Base-by-base conservation (phyloP, 2,888 invertebrate genomes). In the Caenorhabditis parvicauda region DNA sequence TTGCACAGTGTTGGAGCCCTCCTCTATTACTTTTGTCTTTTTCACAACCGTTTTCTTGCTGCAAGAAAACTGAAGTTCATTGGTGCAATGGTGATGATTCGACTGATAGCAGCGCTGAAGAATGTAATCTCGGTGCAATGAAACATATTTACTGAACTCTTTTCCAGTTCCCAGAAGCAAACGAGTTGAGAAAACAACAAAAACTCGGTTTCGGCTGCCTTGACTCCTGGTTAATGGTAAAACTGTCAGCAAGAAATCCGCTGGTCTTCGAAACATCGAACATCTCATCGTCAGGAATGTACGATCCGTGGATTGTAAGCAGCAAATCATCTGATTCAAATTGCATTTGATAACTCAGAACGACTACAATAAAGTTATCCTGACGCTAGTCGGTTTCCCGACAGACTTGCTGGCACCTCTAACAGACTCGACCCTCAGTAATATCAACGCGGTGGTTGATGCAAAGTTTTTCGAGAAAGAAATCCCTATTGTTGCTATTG, bases 171-270 rank as follows among this genome's bases (percentile, higher is more conserved):
- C n/a, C n/a, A n/a, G n/a, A n/a, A n/a, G n/a, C n/a, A n/a, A n/a
- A n/a, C n/a, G n/a, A n/a, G n/a, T n/a, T n/a, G 76, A 81, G 46
- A 86, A 88, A 37, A 86, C 88, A 67, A 89, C 89, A 0, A 86
- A 89, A 82, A 90, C 91, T 82, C 90, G 64, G 59, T 6, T 67
- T 70, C 24, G 79, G 92, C 5, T 90, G 92, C 1, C 84, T 96
- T 51, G 96, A 96, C 81, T 90, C 92, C 0, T 98, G 93, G 92
- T 85, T 96, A 46, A 81, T 94, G 51, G 89, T 91, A 84, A 90
- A 89, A 50, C 65, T 77, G n/a, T 63, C 72, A 14, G 59, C 58
- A 17, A 64, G 63, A 6, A 48, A 55, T 2, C 12, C 37, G 9
- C 39, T 90, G 82, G 87, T 90, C 55, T 89, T 90, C 0, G 96